phyloP scores from a whole-genome alignment of 2,113 vertebrate species.

The Prolemur simus region DNA sequence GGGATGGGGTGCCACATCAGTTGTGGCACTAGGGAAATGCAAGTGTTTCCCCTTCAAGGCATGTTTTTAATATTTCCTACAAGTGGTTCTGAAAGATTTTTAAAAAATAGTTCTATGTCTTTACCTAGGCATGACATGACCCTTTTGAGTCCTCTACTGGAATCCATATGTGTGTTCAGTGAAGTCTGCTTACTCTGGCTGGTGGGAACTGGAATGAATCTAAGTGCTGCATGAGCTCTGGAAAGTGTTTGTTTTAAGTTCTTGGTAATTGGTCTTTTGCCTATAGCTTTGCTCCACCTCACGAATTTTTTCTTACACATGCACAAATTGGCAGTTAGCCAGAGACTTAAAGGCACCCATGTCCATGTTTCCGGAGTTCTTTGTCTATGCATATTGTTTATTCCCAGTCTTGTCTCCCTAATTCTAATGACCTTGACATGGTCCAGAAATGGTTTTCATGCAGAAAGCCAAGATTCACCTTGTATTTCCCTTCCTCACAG shows the following conservation, averaged over 20 bases:
- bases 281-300: background rate
- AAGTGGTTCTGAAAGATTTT: background rate
- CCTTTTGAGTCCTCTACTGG: background rate
- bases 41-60: background rate
- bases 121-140: background rate
- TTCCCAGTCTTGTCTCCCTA: background rate
- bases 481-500: background rate
- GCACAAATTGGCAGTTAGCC: background rate
- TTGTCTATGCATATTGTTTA: background rate
- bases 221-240: background rate
- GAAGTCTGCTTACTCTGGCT: background rate
- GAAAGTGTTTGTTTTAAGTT: background rate
- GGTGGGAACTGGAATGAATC: background rate
- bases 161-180: background rate
- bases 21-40: too few species aligned
- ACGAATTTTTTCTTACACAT: background rate
- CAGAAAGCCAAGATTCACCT: background rate
- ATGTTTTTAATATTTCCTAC: background rate
- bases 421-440: background rate
- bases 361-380: background rate
- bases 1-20: too few species aligned
- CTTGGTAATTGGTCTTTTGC: background rate
- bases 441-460: background rate
- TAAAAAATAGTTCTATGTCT: background rate
- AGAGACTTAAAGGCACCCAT: background rate